These are phyloP conservation scores for Girardinus metallicus DNA, from an alignment of 2,797 vertebrate genomes.

Conservation along the genomic window DNA sequence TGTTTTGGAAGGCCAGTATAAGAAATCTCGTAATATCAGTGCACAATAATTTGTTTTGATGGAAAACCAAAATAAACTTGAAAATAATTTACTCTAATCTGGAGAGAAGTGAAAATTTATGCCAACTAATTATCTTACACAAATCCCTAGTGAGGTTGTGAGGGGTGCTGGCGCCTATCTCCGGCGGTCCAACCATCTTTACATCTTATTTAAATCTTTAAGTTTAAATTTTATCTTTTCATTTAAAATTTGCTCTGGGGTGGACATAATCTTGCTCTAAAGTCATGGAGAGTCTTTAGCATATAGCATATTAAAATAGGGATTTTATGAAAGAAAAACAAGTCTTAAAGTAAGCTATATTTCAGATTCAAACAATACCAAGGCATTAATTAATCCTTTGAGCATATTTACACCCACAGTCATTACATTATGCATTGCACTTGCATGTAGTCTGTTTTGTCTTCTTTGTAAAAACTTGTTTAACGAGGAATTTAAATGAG, in stretches of 20 bases:
- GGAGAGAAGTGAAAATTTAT: background rate
- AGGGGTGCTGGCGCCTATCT: no score
- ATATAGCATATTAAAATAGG: background rate
- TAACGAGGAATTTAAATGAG: background rate
- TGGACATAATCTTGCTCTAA: background rate
- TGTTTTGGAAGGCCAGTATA: constrained; percentile 14
- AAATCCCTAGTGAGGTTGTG: no score
- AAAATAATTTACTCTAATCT: background rate
- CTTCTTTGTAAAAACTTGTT: background rate
- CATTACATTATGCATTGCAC: background rate
- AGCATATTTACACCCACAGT: background rate
- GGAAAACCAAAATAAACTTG: background rate
- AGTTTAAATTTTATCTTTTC: background rate
- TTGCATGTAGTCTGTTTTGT: background rate
- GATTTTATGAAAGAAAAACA: background rate
- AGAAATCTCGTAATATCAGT: background rate
- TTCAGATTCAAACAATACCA: background rate
- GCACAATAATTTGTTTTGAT: no score
- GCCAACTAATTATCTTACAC: background rate
- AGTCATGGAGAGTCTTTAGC: background rate
- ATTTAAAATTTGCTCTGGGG: background rate
- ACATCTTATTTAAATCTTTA: no score
- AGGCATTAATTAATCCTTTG: background rate
- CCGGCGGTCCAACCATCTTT: no score
- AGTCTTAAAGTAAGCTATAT: background rate